Base-by-base conservation (phyloP, 2,888 invertebrate genomes). In the Pandemis corylana region DNA sequence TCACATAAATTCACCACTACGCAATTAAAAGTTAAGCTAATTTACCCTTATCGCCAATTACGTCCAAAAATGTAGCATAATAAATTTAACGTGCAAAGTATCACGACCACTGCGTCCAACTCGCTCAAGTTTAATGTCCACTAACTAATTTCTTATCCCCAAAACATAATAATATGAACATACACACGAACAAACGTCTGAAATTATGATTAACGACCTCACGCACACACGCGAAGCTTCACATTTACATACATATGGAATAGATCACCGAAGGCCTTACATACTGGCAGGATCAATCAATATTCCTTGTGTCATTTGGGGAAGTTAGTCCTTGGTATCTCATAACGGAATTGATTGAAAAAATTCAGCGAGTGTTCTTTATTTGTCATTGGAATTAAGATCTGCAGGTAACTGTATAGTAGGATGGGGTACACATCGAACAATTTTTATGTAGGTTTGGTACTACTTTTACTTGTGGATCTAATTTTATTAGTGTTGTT, bases 81-180 rank as follows among this genome's bases (percentile, higher is more conserved):
- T 13, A 49, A 5, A 49, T 20, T 9, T 56, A 4, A 56, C n/a
- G 15, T 4, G 9, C 69, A 41, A 20, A 72, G 62, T 62, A 71
- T 76, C 78, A 90, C 89, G 80, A 88, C 61, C 7, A 56, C 41
- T 66, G 49, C 36, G 28, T 76, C 85, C 68, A 56, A 79, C 83
- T 87, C 77, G 76, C 76, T 79, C 81, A 93, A 94, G 90, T 94
- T 94, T 94, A 92, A 94, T 94, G 94, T 94, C 94, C 94, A 93
- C 94, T 92, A 93, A 94, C 94, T 94, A 94, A 94, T 95, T 94
- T 95, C 95, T 94, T 95, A 94, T 94, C 94, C 94, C 93, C 93
- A 90, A 94, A 94, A 94, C 93, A 93, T 94, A 93, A 94, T 94
- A 94, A 94, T 92, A 89, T 91, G 92, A 91, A 92, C 92, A 90